phyloP scores from a whole-genome alignment of 2,113 vertebrate species.

The Fregetta grallaria region DNA sequence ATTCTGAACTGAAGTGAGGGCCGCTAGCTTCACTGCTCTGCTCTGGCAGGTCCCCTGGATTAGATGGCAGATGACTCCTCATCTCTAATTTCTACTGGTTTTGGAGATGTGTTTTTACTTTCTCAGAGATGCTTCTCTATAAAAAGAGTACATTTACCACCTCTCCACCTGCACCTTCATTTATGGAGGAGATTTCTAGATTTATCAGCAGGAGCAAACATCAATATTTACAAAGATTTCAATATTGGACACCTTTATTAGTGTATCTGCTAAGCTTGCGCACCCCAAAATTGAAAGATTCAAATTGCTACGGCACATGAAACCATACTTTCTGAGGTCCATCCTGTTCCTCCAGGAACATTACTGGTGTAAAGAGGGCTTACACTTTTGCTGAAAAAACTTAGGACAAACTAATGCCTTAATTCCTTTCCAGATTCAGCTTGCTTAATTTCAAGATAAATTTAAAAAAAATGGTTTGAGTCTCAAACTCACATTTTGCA shows the following conservation, averaged over 20 bases:
- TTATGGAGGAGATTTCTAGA: not conserved
- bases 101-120: not conserved
- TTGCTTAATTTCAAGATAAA: not conserved
- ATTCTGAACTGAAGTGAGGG: not conserved
- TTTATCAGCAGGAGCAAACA: not conserved
- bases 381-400: not conserved
- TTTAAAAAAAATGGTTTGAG: not conserved
- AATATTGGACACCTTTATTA: not conserved
- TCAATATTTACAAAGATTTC: not conserved
- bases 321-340: not conserved
- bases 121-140: not conserved
- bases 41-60: not conserved
- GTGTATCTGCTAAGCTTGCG: not conserved
- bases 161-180: not conserved
- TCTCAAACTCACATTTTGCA: not conserved
- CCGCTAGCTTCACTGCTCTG: not conserved
- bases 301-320: not conserved
- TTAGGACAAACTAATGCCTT: not conserved
- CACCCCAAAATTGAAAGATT: not conserved
- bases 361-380: not conserved
- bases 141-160: not conserved
- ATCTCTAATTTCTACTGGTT: not conserved
- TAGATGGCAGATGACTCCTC: not conserved
- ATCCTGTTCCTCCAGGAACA: not conserved
- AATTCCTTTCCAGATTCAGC: not conserved